A percentile compares a stretch with the other conserved stretches of the same genome.
phyloP scores from a whole-genome alignment of 2,888 invertebrate genomes.

The Selenia dentaria region DNA sequence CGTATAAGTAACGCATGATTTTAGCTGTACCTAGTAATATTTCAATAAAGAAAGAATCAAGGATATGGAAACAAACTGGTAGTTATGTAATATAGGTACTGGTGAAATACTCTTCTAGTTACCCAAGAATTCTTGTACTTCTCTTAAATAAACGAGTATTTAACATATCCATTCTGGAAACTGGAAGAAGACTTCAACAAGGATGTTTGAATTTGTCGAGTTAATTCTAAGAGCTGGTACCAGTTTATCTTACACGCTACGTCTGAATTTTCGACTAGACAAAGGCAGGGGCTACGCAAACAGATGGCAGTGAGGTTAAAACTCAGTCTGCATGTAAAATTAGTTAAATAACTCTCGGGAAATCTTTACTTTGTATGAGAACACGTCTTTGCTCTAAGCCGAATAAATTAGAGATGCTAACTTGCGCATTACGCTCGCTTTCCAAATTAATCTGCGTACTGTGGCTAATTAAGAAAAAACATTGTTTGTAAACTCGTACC shows the following conservation, averaged over 20 bases:
- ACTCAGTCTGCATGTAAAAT: conserved; percentile 76
- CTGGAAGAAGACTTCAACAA: conserved; percentile 39
- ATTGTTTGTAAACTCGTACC: conserved; percentile 50
- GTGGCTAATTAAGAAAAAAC: conserved; percentile 66
- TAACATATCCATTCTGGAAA: conserved; percentile 22
- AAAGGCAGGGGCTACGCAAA: conserved; percentile 59
- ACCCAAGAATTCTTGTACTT: too few species aligned
- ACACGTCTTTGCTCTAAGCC: conserved; percentile 79
- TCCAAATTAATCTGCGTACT: conserved; percentile 71
- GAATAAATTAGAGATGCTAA: conserved; percentile 65
- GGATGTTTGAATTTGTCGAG: conserved; percentile 59
- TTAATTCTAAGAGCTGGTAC: conserved; percentile 58
- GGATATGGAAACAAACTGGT: too few species aligned
- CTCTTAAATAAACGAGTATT: too few species aligned
- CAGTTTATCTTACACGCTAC: conserved; percentile 28
- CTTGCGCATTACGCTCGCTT: conserved; percentile 65
- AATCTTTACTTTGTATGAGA: conserved; percentile 65
- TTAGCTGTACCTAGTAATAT: too few species aligned
- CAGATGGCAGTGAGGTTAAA: conserved; percentile 69
- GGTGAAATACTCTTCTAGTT: too few species aligned
- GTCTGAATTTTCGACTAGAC: conserved; percentile 34
- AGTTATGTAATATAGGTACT: too few species aligned
- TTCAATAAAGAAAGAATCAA: too few species aligned
- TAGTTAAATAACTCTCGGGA: conserved; percentile 72
- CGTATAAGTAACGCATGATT: too few species aligned